Conservation (phyloP, 2,113 vertebrate species). For the Burhinus bistriatus region DNA sequence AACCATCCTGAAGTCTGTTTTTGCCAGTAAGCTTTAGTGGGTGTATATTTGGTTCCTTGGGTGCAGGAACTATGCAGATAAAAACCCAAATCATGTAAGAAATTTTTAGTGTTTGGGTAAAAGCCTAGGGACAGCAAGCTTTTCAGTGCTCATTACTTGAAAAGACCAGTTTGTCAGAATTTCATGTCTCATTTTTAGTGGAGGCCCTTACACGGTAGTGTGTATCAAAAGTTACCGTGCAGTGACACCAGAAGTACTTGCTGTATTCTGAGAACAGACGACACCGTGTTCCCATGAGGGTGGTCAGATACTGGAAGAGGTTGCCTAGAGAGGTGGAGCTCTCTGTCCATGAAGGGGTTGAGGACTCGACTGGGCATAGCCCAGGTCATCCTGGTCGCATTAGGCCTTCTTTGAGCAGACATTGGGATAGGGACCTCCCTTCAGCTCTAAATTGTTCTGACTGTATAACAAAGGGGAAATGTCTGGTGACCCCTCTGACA, state of each 20-base stretch:
- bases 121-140: slow-evolving; percentile 9
- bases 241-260: background rate
- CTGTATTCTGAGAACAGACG: background rate
- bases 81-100: background rate
- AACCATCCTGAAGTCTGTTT: background rate
- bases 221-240: background rate
- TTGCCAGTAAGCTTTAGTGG: background rate
- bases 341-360: background rate
- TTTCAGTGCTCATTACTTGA: slow-evolving; percentile 4
- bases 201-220: background rate
- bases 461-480: background rate
- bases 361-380: background rate
- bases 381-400: accelerated
- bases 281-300: background rate
- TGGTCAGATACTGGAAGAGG: background rate
- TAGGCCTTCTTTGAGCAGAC: background rate
- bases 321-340: background rate
- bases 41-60: background rate
- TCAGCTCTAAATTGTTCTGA: background rate
- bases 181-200: background rate
- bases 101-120: background rate
- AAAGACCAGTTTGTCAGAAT: slow-evolving; percentile 10
- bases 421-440: background rate
- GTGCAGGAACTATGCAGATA: background rate
- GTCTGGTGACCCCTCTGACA: background rate